Evolutionary conservation across 2,113 vertebrate species (phyloP).

Genomic region (Rhagologus leucostigma): DNA sequence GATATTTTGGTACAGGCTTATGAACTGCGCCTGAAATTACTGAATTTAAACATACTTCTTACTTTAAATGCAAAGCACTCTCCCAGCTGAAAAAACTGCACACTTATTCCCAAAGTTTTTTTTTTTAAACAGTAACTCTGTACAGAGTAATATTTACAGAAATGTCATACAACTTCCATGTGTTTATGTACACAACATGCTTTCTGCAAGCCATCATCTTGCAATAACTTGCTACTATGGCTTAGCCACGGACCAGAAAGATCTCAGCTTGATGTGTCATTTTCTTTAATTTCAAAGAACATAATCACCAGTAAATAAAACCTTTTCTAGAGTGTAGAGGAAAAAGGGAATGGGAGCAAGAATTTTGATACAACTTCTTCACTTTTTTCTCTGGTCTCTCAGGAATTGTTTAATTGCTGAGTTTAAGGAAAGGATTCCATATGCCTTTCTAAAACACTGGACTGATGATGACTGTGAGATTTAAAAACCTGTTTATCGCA

Average conservation of each 20-base stretch:
- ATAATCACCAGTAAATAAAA: background rate
- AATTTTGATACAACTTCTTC: background rate
- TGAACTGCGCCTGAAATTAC: background rate
- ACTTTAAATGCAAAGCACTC: background rate
- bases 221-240: accelerated
- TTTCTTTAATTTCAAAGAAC: background rate
- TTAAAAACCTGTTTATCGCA: background rate
- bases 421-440: background rate
- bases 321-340: background rate
- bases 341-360: background rate
- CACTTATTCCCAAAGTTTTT: background rate
- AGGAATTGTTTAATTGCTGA: background rate
- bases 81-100: background rate
- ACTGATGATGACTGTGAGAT: background rate
- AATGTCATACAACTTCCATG: background rate
- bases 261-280: background rate
- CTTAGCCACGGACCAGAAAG: background rate
- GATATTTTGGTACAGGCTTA: background rate
- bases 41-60: background rate
- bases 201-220: background rate
- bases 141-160: background rate
- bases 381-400: background rate
- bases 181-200: background rate
- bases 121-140: background rate
- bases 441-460: background rate